Evolutionary conservation across 2,113 vertebrate genomes (phyloP).

Genomic region (Ornithorhynchus anatinus): DNA sequence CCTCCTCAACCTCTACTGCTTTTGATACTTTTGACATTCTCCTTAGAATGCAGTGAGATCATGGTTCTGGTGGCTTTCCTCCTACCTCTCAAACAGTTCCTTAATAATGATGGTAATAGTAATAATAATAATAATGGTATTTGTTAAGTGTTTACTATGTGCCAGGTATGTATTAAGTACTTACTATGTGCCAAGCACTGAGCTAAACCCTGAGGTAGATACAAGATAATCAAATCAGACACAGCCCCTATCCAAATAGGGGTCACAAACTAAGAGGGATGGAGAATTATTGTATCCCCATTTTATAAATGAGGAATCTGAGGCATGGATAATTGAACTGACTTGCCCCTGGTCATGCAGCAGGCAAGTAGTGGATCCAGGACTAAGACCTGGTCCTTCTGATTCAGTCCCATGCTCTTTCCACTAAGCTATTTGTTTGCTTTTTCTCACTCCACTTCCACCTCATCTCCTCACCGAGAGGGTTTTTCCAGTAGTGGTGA

Average conservation of each 20-base stretch:
- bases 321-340: neutral
- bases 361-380: rapidly evolving
- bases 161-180: no score
- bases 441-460: neutral
- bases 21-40: neutral
- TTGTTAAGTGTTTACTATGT: no score
- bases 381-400: neutral
- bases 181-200: no score
- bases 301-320: neutral
- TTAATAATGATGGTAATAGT: neutral
- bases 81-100: no score
- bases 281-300: no score
- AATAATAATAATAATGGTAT: neutral
- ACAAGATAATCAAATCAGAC: no score
- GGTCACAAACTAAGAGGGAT: neutral
- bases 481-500: no score
- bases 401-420: neutral
- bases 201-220: no score
- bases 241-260: no score
- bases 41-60: neutral
- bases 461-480: no score
- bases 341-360: neutral
- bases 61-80: neutral
- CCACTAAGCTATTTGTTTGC: neutral
- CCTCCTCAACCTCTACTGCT: no score